Percentiles rank a stretch among this genome's conserved stretches.
These are phyloP conservation scores for Bombus waltoni DNA, from an alignment of 1,140 invertebrate species.

Conservation along the genomic window DNA sequence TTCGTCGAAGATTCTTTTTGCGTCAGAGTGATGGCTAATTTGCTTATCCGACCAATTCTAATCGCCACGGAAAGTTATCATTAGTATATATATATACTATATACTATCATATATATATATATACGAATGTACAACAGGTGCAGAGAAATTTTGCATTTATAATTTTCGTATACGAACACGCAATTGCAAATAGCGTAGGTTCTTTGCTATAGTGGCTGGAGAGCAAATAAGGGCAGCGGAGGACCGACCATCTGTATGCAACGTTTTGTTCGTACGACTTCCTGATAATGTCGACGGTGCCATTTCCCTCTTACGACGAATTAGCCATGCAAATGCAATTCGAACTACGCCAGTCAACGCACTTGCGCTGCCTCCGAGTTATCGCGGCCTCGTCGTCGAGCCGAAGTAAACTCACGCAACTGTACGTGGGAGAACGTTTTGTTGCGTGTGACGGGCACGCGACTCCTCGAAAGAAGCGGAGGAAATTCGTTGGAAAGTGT, in stretches of 20 bases:
- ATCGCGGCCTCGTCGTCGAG: constrained; percentile 21
- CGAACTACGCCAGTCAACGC: constrained; percentile 60
- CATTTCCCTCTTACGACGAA: constrained; percentile 68
- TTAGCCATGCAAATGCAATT: constrained; percentile 66
- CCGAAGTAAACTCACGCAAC: constrained; percentile 50
- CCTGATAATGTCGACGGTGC: constrained; percentile 60
- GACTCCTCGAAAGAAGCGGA: not conserved
- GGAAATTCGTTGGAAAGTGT: not conserved
- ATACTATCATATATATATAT: not conserved
- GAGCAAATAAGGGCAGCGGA: constrained; percentile 1
- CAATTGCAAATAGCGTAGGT: not conserved
- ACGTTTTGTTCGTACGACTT: constrained; percentile 48
- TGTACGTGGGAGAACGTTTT: constrained; percentile 52
- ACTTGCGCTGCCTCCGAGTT: constrained; percentile 49
- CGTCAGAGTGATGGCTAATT: too few species aligned
- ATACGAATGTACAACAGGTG: not conserved
- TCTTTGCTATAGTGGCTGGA: not conserved
- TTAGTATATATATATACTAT: too few species aligned
- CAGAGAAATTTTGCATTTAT: not conserved
- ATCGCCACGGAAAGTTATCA: not conserved
- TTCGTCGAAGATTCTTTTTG: not conserved
- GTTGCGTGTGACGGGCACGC: not conserved
- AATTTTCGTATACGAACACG: not conserved
- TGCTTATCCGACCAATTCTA: too few species aligned
- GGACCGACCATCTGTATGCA: constrained; percentile 39